Conservation (phyloP, 2,113 vertebrate species). For the Seriola dumerili region DNA sequence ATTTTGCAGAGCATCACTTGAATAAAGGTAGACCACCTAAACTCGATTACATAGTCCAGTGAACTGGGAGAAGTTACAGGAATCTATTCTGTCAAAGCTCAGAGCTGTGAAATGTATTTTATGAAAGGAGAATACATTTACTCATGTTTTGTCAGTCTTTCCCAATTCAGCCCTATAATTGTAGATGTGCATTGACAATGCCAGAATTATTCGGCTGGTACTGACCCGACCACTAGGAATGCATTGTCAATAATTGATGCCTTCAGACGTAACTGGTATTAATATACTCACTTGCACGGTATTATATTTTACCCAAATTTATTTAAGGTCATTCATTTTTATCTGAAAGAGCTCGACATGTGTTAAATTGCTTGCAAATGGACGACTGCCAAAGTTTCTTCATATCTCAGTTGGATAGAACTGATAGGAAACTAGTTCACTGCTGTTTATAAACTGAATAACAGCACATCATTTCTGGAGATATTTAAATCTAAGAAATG, state of each 20-base stretch:
- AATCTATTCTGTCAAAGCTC: conserved; percentile 60
- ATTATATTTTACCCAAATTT: conserved; percentile 37
- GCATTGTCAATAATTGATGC: conserved; percentile 47
- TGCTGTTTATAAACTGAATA: conserved; percentile 25
- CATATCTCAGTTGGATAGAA: conserved; percentile 51
- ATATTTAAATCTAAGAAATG: conserved; percentile 11
- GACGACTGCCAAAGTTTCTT: conserved; percentile 49
- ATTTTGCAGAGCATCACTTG: conserved; percentile 22
- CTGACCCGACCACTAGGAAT: conserved; percentile 30
- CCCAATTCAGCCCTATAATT: conserved; percentile 44
- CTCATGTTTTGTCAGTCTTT: conserved; percentile 44
- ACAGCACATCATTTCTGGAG: conserved; percentile 2
- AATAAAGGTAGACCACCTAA: conserved; percentile 46
- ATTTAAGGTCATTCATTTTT: conserved; percentile 53
- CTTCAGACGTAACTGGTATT: conserved; percentile 42
- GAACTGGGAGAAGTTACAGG: conserved; percentile 51
- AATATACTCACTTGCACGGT: conserved; percentile 34
- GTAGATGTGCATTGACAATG: conserved; percentile 15
- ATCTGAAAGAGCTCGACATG: conserved; percentile 49
- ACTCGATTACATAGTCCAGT: conserved; percentile 57
- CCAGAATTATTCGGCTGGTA: conserved; percentile 27
- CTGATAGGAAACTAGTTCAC: conserved; percentile 56
- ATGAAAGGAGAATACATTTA: conserved; percentile 18
- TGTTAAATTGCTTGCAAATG: conserved; percentile 55
- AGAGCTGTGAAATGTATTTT: conserved; percentile 55